Evolutionary conservation across 1,140 invertebrate species (phyloP).

Genomic region (Physella acuta): DNA sequence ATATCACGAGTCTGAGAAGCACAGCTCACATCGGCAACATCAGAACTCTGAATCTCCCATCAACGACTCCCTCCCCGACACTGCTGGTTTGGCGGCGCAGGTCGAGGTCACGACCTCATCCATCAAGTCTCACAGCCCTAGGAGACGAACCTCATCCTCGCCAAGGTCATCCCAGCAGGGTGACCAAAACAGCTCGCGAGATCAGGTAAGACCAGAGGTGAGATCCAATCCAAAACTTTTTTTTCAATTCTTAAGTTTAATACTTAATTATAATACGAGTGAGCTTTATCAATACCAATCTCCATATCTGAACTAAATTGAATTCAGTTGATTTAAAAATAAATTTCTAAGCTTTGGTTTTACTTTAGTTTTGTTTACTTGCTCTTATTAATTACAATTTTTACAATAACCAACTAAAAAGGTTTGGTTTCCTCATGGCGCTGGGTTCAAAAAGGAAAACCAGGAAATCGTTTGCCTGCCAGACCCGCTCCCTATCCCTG

Average conservation of each 20-base stretch:
- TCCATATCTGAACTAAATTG: no score
- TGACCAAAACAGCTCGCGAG: constrained; percentile 6
- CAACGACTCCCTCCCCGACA: constrained; percentile 17
- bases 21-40: not conserved
- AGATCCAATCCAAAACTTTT: not conserved
- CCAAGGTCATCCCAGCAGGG: constrained; percentile 16
- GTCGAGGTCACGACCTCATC: constrained; percentile 25
- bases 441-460: constrained; percentile 30
- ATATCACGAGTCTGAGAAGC: constrained; percentile 21
- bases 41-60: not conserved
- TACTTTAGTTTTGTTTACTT: no score
- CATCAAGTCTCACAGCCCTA: constrained; percentile 17
- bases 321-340: no score
- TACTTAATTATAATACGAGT: not conserved
- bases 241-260: not conserved
- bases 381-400: no score
- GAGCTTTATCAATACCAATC: no score
- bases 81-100: constrained; percentile 22
- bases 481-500: constrained; percentile 27
- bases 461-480: constrained; percentile 30
- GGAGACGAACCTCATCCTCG: constrained; percentile 13
- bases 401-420: no score
- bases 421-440: constrained; percentile 32
- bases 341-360: no score
- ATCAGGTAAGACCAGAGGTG: constrained; percentile 16